Base-by-base conservation (phyloP, 2,113 vertebrate species). In the Seriola dumerili region DNA sequence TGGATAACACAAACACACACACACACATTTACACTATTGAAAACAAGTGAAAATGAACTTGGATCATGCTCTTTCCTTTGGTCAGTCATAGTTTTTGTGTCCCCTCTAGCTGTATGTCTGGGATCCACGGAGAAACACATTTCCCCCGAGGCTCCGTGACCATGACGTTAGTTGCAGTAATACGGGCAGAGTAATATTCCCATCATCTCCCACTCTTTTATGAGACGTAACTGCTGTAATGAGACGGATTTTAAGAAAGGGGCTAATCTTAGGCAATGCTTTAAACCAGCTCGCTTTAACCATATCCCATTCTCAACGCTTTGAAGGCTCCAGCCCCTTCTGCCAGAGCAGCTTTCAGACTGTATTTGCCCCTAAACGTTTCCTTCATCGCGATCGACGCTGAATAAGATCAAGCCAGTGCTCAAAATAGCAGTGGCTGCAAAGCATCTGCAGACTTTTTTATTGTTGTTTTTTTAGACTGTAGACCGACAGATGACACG, bases 191-290 rank as follows among this genome's bases (percentile, higher is more conserved):
- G 80, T 80, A 54, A 83, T 75, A 86, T 73, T 70, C 3, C 54
- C 68, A 46, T 80, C 83, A 89, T 80, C 21, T 66, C 69, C 32
- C 50, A 34, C 65, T 78, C 71, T 74, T 85, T 76, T 66, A 68
- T 76, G 55, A 88, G 77, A 59, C 66, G 79, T 78, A 88, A 81
- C 85, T 72, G 86, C 59, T 86, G 68, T 90, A 92, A 93, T 91
- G 72, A 91, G 87, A 87, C 80, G 83, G 67, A 50, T 70, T 88
- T 80, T 81, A 73, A 85, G 80, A 83, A 84, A 70, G 70, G 46
- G 59, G 73, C 66, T 92, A 85, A 91, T 90, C 91, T 87, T 42
- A 44, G 67, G 72, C 77, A 79, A 80, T 48, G 71, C 83, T 91
- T 81, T 86, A 84, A 85, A 80, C 76, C 85, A 29, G 80, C 78